phyloP scores from a whole-genome alignment of 2,888 invertebrate species.

The Agriopis aurantiaria region DNA sequence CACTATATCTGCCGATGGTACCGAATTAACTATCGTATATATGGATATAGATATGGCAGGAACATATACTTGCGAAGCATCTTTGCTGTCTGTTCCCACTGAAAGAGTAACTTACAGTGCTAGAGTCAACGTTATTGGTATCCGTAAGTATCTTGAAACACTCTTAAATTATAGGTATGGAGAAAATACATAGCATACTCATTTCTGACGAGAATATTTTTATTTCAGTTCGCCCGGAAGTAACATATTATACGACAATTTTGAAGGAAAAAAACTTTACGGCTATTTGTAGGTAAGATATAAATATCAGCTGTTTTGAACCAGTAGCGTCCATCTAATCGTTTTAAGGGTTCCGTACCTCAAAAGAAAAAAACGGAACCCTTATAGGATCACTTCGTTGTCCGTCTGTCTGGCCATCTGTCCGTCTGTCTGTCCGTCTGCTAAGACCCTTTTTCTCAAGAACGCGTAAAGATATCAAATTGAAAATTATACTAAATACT shows the following conservation, averaged over 20 bases:
- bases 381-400: too few relatives aligned
- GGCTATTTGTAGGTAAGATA: conserved; percentile 25
- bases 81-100: conserved; percentile 10
- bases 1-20: conserved; percentile 24
- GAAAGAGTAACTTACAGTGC: conserved; percentile 21
- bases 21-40: conserved; percentile 30
- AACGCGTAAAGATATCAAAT: too few relatives aligned
- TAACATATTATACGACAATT: background rate
- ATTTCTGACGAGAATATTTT: background rate
- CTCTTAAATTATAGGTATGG: too few relatives aligned
- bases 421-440: too few relatives aligned
- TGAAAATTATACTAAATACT: too few relatives aligned
- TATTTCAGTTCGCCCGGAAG: conserved; percentile 19
- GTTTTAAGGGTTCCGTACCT: too few relatives aligned
- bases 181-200: too few relatives aligned
- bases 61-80: conserved; percentile 41
- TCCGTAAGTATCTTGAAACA: conserved; percentile 20
- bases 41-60: conserved; percentile 35
- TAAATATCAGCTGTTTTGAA: too few relatives aligned
- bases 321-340: too few relatives aligned
- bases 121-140: conserved; percentile 23
- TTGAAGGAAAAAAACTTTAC: conserved; percentile 8
- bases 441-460: too few relatives aligned
- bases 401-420: too few relatives aligned
- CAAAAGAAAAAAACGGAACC: too few relatives aligned